Evolutionary conservation across 2,888 invertebrate species (phyloP).

Genomic region (Eurytoma californica): DNA sequence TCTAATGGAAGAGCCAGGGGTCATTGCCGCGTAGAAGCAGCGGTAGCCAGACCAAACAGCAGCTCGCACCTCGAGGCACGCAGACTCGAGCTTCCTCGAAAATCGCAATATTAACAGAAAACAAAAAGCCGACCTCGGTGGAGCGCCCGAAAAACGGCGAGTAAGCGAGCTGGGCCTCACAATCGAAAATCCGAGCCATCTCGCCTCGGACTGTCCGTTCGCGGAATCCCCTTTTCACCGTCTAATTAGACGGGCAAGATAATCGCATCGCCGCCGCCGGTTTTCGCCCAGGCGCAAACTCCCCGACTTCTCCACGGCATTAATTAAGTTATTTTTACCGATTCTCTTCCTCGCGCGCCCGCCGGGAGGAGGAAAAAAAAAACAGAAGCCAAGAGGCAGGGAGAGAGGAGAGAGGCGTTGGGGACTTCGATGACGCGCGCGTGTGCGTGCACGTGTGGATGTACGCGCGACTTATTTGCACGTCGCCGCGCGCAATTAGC

Average conservation of each 20-base stretch:
- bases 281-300: conserved; percentile 62
- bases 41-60: background rate
- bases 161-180: conserved; percentile 15
- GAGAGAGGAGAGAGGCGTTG: background rate
- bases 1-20: no score
- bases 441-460: conserved; percentile 2
- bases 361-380: background rate
- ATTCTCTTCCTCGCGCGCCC: conserved; percentile 34
- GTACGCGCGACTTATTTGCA: conserved; percentile 56
- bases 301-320: conserved; percentile 61
- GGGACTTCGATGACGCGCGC: conserved; percentile 11
- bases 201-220: conserved; percentile 52
- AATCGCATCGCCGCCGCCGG: conserved; percentile 63
- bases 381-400: background rate
- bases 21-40: background rate
- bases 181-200: conserved; percentile 48
- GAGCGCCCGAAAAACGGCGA: background rate
- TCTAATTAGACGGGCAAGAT: conserved; percentile 69
- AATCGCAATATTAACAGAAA: conserved; percentile 48
- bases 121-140: conserved; percentile 13
- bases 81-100: conserved; percentile 39
- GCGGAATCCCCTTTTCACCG: conserved; percentile 64
- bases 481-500: conserved; percentile 62
- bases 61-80: conserved; percentile 11
- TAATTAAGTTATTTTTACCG: conserved; percentile 72